Base-by-base conservation (phyloP, 2,888 invertebrate genomes). In the Spodoptera picta region DNA sequence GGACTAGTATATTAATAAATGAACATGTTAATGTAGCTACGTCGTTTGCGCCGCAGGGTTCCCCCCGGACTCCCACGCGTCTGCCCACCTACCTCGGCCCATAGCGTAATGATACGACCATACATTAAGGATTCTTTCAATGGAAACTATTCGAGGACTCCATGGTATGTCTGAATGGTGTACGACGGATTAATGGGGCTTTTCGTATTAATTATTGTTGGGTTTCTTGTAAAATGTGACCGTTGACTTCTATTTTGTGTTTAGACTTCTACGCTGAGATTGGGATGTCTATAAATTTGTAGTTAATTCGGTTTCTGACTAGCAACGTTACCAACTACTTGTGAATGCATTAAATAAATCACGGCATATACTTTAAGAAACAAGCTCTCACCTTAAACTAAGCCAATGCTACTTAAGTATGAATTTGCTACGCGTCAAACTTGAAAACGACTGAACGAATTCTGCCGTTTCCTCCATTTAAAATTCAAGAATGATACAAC, bases 1-100 rank as follows among this genome's bases (percentile, higher is more conserved):
- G 79, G 78, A 57, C 63, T 71, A 56, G 45, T 77, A 85, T 90
- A 91, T 91, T 92, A 91, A 92, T 92, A 93, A 91, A 92, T 92
- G 92, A 89, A 92, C 89, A 91, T 87, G 89, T 92, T 89, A 90
- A 89, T 89, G 86, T 83, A 82, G 63, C 76, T 77, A 77, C 83
- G 85, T 76, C 78, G 81, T 70, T 54, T 69, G 70, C 86, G 14
- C 90, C 49, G 83, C 90, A 88, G 92, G 93, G 78, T 78, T 83
- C 69, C 69, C 52, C 42, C 51, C 65, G 87, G 83, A 86, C 90
- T 87, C 90, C 91, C 91, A 90, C 91, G 87, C 88, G 56, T 84
- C 73, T 75, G 83, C 83, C 82, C 84, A 83, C 83, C 83, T 83
- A 81, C 82, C 76, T 77, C 61, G 55, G 56, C 51, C 56, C 56